A percentile compares a stretch with the other conserved stretches of the same genome.
phyloP scores from a whole-genome alignment of 1,140 invertebrate genomes.

The Platyura marginata region DNA sequence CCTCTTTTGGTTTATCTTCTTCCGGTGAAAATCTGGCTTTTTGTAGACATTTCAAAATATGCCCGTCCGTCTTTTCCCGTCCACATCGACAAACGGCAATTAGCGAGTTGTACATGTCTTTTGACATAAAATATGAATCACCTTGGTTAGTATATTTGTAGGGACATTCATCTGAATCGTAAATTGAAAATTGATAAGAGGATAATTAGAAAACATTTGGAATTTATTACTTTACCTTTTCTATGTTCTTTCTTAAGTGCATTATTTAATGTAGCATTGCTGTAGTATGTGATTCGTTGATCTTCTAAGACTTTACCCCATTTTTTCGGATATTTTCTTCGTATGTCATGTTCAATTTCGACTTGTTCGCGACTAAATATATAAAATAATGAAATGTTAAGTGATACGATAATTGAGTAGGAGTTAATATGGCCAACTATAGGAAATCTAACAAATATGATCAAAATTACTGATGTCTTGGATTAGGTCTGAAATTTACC shows the following conservation, averaged over 20 bases:
- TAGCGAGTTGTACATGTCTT: conserved; percentile 14
- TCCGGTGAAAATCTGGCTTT: conserved; percentile 6
- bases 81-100: conserved; percentile 17
- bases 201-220: too few species aligned
- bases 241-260: not conserved
- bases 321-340: conserved; percentile 13
- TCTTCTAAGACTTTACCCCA: conserved; percentile 11
- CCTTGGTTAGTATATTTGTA: conserved; percentile 13
- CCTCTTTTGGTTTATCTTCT: not conserved
- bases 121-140: conserved; percentile 15
- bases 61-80: conserved; percentile 9
- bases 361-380: too few species aligned
- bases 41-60: conserved; percentile 18
- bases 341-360: conserved; percentile 13
- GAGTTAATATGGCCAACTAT: too few species aligned
- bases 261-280: not conserved
- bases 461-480: too few species aligned
- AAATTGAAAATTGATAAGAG: too few species aligned
- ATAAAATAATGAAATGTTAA: too few species aligned
- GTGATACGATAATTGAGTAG: too few species aligned
- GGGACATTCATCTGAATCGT: too few species aligned
- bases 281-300: conserved; percentile 13
- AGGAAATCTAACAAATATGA: too few species aligned
- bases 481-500: too few species aligned
- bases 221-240: too few species aligned